A percentile compares a stretch with the other conserved stretches of the same genome.
These are phyloP conservation scores for Parnassius apollo DNA, from an alignment of 2,888 invertebrate genomes.

Conservation along the genomic window DNA sequence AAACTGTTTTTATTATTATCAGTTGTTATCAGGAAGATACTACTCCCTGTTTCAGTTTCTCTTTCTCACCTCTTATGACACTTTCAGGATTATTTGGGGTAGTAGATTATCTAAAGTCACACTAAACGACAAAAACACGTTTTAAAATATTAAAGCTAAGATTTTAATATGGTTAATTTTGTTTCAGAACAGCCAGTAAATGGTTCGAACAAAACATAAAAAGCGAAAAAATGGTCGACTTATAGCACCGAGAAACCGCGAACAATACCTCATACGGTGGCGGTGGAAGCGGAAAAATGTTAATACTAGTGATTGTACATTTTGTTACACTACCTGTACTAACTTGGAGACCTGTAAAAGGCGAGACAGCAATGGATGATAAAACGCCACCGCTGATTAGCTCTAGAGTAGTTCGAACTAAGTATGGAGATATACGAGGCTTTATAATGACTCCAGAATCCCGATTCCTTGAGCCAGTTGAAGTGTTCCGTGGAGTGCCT, in stretches of 20 bases:
- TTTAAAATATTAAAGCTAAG: too few relatives aligned
- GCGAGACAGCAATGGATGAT: slow-evolving; percentile 76
- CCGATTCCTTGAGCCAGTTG: slow-evolving; percentile 92
- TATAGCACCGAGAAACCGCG: slow-evolving; percentile 63
- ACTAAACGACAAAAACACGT: too few relatives aligned
- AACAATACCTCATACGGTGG: slow-evolving; percentile 59
- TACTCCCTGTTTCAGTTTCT: too few relatives aligned
- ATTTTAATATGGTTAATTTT: slow-evolving; percentile 33
- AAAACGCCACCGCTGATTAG: slow-evolving; percentile 82
- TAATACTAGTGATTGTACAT: slow-evolving; percentile 66
- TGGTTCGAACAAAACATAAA: slow-evolving; percentile 44
- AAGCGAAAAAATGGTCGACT: slow-evolving; percentile 66
- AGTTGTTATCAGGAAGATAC: too few relatives aligned
- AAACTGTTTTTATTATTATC: too few relatives aligned
- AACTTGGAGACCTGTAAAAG: slow-evolving; percentile 66
- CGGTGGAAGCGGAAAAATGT: slow-evolving; percentile 69
- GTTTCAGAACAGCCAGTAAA: slow-evolving; percentile 71
- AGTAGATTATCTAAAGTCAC: too few relatives aligned
- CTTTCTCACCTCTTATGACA: too few relatives aligned
- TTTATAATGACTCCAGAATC: slow-evolving; percentile 91
- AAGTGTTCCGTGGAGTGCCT: slow-evolving; percentile 95
- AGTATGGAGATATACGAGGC: slow-evolving; percentile 93
- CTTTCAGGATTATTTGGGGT: too few relatives aligned
- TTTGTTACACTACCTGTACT: slow-evolving; percentile 77
- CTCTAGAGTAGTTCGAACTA: slow-evolving; percentile 92